Percentiles rank a stretch among this genome's conserved stretches.
These are phyloP conservation scores for Ptiloglossa arizonensis DNA, from an alignment of 1,140 invertebrate species.

Conservation along the genomic window DNA sequence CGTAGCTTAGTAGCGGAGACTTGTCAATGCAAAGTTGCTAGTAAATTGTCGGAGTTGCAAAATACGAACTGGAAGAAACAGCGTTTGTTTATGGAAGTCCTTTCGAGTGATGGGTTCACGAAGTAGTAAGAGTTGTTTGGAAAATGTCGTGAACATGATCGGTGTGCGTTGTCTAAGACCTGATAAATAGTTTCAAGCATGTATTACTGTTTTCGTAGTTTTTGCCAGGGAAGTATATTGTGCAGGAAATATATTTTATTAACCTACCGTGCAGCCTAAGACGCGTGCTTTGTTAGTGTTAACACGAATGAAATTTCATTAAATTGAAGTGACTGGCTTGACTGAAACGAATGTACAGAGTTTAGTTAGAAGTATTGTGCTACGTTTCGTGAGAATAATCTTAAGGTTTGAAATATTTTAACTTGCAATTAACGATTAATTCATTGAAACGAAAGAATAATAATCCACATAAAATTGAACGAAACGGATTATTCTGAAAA, in stretches of 20 bases:
- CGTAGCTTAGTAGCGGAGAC: not conserved
- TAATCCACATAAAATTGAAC: too few species aligned
- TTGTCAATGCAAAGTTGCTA: not conserved
- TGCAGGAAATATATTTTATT: not conserved
- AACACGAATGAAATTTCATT: constrained; percentile 23
- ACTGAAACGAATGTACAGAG: constrained; percentile 37
- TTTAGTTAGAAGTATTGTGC: not conserved
- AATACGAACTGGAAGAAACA: constrained; percentile 32
- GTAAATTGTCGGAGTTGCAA: not conserved
- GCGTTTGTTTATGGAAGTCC: constrained; percentile 6
- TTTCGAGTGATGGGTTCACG: not conserved
- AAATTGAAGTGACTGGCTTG: constrained; percentile 12
- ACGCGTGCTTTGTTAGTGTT: constrained; percentile 38
- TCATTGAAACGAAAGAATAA: too few species aligned
- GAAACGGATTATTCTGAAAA: too few species aligned
- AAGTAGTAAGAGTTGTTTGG: constrained; percentile 27
- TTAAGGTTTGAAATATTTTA: not conserved
- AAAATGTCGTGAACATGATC: constrained; percentile 38
- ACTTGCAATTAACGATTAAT: not conserved
- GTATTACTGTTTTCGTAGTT: not conserved
- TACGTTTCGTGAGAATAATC: not conserved
- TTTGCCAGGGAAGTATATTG: not conserved
- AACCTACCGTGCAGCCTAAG: constrained; percentile 30
- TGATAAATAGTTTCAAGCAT: constrained; percentile 8
- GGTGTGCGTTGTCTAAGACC: constrained; percentile 50